Base-by-base conservation (phyloP, 2,113 vertebrate species). In the Trinectes maculatus region DNA sequence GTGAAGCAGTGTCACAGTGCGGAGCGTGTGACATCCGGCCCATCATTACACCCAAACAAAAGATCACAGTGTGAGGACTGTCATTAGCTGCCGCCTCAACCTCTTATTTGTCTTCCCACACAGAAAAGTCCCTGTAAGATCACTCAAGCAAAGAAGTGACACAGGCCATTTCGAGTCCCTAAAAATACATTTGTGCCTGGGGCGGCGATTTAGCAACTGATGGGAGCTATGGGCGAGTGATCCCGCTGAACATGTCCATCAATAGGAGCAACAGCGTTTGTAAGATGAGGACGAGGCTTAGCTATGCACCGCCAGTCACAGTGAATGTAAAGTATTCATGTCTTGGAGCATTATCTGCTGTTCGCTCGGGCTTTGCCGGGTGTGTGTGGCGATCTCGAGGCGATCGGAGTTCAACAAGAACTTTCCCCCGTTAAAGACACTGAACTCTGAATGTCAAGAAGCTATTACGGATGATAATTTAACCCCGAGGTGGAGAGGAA, bases 241-340 rank as follows among this genome's bases (percentile, higher is more conserved):
- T 79, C 74, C 60, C 36, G 10, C 62, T 58, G 52, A 82, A 70
- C 62, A 44, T 40, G 69, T 85, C 80, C 61, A 62, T 85, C 84
- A 87, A 74, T 79, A 55, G 76, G 65, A 82, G 64, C 52, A 82
- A 72, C 73, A 64, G 40, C 57, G 39, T 74, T 74, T 77, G 80
- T 82, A 83, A 89, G 69, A 66, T 55, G 82, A 87, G 75, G 79
- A 81, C 29, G 65, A 40, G 79, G 74, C 60, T 83, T 77, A 83
- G 85, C 73, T 18, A 70, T 68, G 80, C 84, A 65, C 79, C 42
- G 42, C 58, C 70, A 63, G 62, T 62, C 69, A 18, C 59, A 15
- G 55, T 80, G 77, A 87, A 85, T 85, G 84, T 56, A 46, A 85
- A 76, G 62, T 78, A 85, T 89, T 85, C 77, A 66, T 68, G 66